Conservation (phyloP, 2,888 invertebrate species). For the Aleiodes testaceus region DNA sequence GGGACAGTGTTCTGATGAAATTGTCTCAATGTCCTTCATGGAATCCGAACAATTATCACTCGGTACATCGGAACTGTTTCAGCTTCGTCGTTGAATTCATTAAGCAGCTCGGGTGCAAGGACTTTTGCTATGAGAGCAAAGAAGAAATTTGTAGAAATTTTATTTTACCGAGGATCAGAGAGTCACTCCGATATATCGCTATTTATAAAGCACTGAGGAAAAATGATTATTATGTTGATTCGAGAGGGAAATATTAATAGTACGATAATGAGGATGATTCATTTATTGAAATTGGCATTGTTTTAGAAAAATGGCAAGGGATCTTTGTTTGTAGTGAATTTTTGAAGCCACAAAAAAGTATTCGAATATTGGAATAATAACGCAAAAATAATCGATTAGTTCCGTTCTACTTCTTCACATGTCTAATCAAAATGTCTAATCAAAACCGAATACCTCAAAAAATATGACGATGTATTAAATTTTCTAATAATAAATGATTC, state of each 20-base stretch:
- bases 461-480: no score
- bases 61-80: conserved; percentile 88
- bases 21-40: conserved; percentile 78
- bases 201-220: conserved; percentile 83
- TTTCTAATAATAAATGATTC: no score
- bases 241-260: conserved; percentile 24
- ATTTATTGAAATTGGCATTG: not conserved
- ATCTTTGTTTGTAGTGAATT: no score
- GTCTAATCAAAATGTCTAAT: no score
- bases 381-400: no score
- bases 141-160: conserved; percentile 83
- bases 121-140: conserved; percentile 59
- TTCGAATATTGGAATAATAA: no score
- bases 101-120: conserved; percentile 78
- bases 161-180: conserved; percentile 86
- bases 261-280: not conserved
- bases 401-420: no score
- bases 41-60: conserved; percentile 82
- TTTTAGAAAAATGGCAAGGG: no score
- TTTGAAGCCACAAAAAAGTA: no score
- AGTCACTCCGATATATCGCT: conserved; percentile 89
- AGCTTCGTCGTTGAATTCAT: conserved; percentile 89
- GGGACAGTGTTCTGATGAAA: conserved; percentile 62
- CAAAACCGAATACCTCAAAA: no score
- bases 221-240: conserved; percentile 73